Percentiles rank a stretch among this genome's conserved stretches.
Conservation (phyloP, 2,113 vertebrate species). For the Diglossa brunneiventris region DNA sequence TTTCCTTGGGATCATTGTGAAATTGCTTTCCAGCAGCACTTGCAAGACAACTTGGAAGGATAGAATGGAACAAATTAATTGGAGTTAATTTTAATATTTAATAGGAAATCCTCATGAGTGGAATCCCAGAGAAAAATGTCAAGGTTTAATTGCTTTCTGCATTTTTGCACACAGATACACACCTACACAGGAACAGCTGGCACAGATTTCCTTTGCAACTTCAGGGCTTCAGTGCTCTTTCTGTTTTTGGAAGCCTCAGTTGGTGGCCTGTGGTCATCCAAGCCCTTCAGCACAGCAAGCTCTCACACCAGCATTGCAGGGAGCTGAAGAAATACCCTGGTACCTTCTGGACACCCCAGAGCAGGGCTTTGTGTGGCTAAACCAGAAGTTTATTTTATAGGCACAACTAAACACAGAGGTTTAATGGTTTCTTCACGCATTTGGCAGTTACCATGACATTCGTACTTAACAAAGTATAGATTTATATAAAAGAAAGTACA, state of each 20-base stretch:
- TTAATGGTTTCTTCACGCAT: background rate
- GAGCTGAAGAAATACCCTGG: background rate
- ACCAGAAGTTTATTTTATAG: background rate
- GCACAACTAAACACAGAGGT: background rate
- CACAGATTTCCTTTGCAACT: background rate
- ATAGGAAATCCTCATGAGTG: background rate
- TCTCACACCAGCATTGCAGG: background rate
- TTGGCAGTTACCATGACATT: background rate
- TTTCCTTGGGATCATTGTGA: background rate
- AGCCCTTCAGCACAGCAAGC: background rate
- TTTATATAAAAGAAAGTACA: background rate
- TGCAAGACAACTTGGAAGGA: background rate
- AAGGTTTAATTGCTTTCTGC: conserved; percentile 30
- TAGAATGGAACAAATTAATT: background rate
- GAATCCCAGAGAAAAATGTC: background rate
- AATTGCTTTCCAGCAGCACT: background rate
- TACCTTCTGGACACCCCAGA: background rate
- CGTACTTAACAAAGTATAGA: background rate
- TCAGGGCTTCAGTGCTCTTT: background rate
- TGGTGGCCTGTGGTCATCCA: background rate
- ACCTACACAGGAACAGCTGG: background rate
- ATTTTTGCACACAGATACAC: background rate
- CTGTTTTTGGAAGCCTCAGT: background rate
- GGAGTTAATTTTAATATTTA: background rate
- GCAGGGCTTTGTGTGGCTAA: background rate